These are phyloP conservation scores for Cantharis nigra DNA, from an alignment of 2,888 invertebrate genomes.

Conservation along the genomic window DNA sequence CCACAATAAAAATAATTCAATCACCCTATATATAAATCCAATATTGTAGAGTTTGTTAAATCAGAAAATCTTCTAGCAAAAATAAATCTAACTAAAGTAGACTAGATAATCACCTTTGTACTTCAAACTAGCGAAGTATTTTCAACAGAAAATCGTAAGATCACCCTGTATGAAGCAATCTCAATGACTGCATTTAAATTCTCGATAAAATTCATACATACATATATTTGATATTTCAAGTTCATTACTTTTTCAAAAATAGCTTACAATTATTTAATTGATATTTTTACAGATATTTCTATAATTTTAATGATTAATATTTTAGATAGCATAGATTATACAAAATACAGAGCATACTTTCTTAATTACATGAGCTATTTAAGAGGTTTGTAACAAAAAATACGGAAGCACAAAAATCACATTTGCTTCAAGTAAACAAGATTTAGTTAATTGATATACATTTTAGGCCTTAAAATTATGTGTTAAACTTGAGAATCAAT, in stretches of 20 bases:
- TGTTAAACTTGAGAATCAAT: background rate
- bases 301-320: conserved; percentile 2
- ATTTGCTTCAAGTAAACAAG: conserved; percentile 40
- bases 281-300: conserved; percentile 17
- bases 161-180: background rate
- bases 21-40: background rate
- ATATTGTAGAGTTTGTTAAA: background rate
- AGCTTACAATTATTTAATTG: conserved; percentile 1
- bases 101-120: background rate
- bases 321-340: background rate
- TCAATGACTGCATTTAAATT: background rate
- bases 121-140: background rate
- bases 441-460: conserved; percentile 5
- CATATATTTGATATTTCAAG: background rate
- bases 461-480: conserved; percentile 17
- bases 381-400: conserved; percentile 31
- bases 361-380: background rate
- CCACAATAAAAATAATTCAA: background rate
- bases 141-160: background rate
- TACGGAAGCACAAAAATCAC: conserved; percentile 52
- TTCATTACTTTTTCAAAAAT: background rate
- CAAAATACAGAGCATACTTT: background rate
- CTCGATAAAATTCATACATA: background rate
- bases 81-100: background rate
- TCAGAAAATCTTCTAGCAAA: background rate